Conservation (phyloP, 1,140 invertebrate genomes). For the Cephus cinctus region DNA sequence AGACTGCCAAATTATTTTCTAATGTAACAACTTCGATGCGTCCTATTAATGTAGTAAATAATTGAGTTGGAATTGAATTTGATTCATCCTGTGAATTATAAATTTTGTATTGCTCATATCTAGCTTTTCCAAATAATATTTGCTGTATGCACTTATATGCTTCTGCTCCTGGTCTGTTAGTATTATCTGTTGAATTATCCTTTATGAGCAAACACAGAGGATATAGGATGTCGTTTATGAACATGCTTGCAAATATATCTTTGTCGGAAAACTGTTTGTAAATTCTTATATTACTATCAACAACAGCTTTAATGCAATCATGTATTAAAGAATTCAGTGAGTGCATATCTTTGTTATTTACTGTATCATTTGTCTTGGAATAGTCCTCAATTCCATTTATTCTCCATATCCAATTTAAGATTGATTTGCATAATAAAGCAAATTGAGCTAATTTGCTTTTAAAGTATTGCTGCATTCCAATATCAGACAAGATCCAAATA, state of each 20-base stretch:
- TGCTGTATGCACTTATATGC: conserved; percentile 34
- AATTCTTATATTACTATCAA: conserved; percentile 22
- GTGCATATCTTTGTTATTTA: not conserved
- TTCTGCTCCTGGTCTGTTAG: conserved; percentile 23
- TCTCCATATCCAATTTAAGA: conserved; percentile 20
- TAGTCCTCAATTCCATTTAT: not conserved
- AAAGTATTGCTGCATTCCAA: conserved; percentile 30
- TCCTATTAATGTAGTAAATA: conserved; percentile 26
- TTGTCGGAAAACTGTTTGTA: conserved; percentile 26
- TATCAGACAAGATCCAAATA: conserved; percentile 19
- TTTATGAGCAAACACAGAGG: conserved; percentile 25
- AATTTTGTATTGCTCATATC: conserved; percentile 7
- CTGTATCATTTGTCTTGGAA: not conserved
- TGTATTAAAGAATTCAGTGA: not conserved
- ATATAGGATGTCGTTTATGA: conserved; percentile 32
- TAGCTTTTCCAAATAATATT: conserved; percentile 26
- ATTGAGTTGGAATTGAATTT: conserved; percentile 5
- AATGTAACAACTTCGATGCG: conserved; percentile 10
- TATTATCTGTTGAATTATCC: conserved; percentile 15
- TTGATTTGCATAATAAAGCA: conserved; percentile 16
- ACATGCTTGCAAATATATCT: conserved; percentile 20
- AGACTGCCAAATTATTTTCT: conserved; percentile 21
- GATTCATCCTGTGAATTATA: conserved; percentile 9
- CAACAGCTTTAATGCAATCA: conserved; percentile 2
- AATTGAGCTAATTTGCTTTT: conserved; percentile 24